Evolutionary conservation across 1,140 invertebrate species (phyloP), one percentile per base, ranked within the genome.

Genomic region (Mylabris phalerata): DNA sequence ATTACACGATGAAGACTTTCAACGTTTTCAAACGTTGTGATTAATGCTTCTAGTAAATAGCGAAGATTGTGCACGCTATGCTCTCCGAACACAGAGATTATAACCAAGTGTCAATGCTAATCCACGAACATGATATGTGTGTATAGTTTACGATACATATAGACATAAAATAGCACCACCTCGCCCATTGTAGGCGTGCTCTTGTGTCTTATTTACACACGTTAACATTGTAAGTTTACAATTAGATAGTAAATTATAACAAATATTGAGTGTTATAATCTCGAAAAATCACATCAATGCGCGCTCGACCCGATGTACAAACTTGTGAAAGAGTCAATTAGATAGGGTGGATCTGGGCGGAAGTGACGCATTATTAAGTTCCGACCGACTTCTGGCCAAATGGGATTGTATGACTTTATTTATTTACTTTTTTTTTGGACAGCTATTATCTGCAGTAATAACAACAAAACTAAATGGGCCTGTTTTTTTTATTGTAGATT

Each of bases 281-380:
- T 19, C 11, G 19, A 32, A 32, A 32, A 32, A 32, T 5, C 7
- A 32, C 7, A 32, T 32, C 4, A 32, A 32, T 11, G 2, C 42
- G 40, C 43, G 50, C 26, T 40, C 19, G 41, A 42, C 42, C 43
- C 41, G 9, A 32, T 32, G 32, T 32, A 32, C 32, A 24, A 11
- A 26, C 7, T 43, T 26, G 26, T 41, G 39, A 43, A 52, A 52
- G 50, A 52, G 50, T 52, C 50, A 52, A 52, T 52, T 52, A 52
- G 50, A 52, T 52, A 52, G 50, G 50, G 50, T 52, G 50, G 50
- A 52, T 43, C 50, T 19, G 41, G 32, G 40, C 50, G 50, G 50
- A 52, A 52, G 50, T 52, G 40, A 43, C 50, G 50, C 50, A 52
- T 52, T 52, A 52, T 52, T 19, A 19, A 52, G 50, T 52, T 52